phyloP scores from a whole-genome alignment of 2,113 vertebrate species.

The Neomonachus schauinslandi region DNA sequence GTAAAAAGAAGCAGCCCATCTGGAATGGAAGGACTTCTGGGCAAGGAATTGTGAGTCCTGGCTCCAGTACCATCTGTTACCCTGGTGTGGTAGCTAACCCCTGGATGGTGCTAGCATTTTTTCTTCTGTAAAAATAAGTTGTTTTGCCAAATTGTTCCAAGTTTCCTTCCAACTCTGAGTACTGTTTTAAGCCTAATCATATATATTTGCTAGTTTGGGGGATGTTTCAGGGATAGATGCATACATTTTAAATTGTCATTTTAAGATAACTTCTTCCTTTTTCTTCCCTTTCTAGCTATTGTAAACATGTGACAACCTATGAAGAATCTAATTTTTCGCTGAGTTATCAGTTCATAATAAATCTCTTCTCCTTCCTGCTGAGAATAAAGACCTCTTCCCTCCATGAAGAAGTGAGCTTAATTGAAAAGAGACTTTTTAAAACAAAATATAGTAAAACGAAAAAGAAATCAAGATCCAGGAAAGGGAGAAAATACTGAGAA shows the following conservation, averaged over 20 bases:
- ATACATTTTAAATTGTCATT: not conserved
- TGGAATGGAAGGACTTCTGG: not conserved
- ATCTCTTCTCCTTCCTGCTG: constrained; percentile 87
- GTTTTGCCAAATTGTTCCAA: not conserved
- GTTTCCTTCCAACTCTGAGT: not conserved
- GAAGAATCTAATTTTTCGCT: constrained; percentile 84
- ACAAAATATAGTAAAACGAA: constrained; percentile 73
- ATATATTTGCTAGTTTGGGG: not conserved
- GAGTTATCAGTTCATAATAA: constrained; percentile 87
- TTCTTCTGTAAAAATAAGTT: not conserved
- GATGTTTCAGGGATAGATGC: too few relatives aligned
- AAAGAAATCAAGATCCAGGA: constrained; percentile 58
- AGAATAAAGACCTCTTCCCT: constrained; percentile 83
- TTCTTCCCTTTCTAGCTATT: constrained; percentile 78
- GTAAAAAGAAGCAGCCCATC: not conserved
- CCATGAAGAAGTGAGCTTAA: constrained; percentile 87
- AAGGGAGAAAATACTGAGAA: constrained; percentile 61
- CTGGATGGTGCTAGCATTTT: fast-evolving
- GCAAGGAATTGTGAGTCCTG: not conserved
- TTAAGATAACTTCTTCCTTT: not conserved
- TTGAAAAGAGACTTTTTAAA: constrained; percentile 88
- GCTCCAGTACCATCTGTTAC: fast-evolving
- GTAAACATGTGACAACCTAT: constrained; percentile 85
- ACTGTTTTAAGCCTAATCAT: not conserved
- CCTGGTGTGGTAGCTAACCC: not conserved